These are phyloP conservation scores for Anorthoa munda DNA, from an alignment of 2,888 invertebrate species.

Conservation along the genomic window DNA sequence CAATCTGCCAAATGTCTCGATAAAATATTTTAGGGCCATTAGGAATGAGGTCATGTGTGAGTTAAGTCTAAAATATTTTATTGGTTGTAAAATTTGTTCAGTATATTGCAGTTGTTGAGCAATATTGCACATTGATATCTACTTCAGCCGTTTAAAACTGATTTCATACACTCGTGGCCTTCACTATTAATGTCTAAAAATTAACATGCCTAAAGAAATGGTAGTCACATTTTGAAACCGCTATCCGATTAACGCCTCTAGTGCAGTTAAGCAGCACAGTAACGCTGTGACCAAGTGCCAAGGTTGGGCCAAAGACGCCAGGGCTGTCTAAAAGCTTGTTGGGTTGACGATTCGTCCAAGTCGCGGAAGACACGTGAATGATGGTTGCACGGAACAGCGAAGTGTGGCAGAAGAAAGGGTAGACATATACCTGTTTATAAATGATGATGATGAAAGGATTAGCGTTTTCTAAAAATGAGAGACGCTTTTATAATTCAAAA, in stretches of 20 bases:
- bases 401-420: too few relatives aligned
- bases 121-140: not conserved
- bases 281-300: not conserved
- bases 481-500: too few relatives aligned
- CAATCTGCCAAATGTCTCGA: slow-evolving; percentile 31
- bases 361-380: too few relatives aligned
- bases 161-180: not conserved
- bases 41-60: slow-evolving; percentile 28
- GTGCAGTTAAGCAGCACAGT: too few relatives aligned
- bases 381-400: too few relatives aligned
- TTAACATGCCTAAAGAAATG: not conserved
- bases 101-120: slow-evolving; percentile 7
- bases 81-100: slow-evolving; percentile 23
- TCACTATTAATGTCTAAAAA: too few relatives aligned
- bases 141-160: slow-evolving; percentile 2
- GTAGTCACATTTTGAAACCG: not conserved
- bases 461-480: too few relatives aligned
- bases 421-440: too few relatives aligned
- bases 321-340: not conserved
- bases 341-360: not conserved
- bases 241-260: too few relatives aligned
- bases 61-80: slow-evolving; percentile 38
- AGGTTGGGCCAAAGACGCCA: not conserved
- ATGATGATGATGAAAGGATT: too few relatives aligned
- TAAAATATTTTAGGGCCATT: slow-evolving; percentile 40